Evolutionary conservation across 2,888 invertebrate species (phyloP), one percentile per base, ranked within the genome.

Genomic region (Drosophila kanekoi): DNA sequence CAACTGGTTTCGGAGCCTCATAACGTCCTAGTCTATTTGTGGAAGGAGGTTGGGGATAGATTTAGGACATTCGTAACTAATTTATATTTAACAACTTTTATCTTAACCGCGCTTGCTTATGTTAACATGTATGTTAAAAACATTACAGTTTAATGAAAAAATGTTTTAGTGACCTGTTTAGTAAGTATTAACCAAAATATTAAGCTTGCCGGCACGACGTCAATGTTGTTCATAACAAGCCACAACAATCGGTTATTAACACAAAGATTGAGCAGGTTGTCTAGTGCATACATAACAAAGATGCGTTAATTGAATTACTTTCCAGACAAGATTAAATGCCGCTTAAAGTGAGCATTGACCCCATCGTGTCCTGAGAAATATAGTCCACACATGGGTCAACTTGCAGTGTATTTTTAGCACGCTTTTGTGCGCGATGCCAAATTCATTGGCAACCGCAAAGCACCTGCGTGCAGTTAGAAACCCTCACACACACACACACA

Each of bases 371-470:
- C 53, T 6, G 35, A 37, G 18, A 16, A 5, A 52, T 16, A 51
- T 16, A 9, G 28, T 18, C 20, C 18, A 60, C 9, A 23, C 41
- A 54, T 1, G 43, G 20, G 47, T 56, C 47, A 40, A 59, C 37
- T 41, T 68, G 56, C 61, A 67, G 52, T 82, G 63, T 69, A 69
- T 77, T 74, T 87, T 71, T 67, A 67, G 81, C 58, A 32, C 43
- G 23, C 44, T 57, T 66, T 71, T 77, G 66, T 59, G 54, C 48
- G 52, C 58, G n/a, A 8, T 33, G 40, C 40, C 49, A 60, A 68
- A 51, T 72, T 68, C 20, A 79, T 53, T 33, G 53, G 20, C 47
- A 33, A 23, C 71, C 74, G 20, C 60, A 69, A 32, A 51, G 20
- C 81, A 81, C 69, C 82, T 84, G 89, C n/a, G 41, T 38, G 52